Evolutionary conservation across 2,113 vertebrate genomes (phyloP).

Genomic region (Tyrannus savana): DNA sequence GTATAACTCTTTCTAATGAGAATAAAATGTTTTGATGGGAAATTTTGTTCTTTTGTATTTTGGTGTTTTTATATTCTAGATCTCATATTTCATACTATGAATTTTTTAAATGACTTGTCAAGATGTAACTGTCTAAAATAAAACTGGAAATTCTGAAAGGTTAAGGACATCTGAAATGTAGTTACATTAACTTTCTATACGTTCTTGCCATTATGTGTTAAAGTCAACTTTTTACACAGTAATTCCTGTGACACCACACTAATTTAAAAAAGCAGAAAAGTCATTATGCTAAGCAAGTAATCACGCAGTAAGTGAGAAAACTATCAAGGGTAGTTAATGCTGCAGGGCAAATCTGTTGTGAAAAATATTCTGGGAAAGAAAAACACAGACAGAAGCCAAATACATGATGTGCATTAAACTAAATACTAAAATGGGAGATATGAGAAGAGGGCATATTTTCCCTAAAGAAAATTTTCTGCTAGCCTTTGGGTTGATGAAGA

Average conservation of each 20-base stretch:
- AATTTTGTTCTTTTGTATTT: background rate
- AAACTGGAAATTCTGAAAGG: background rate
- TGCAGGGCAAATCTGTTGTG: slow-evolving; percentile 52
- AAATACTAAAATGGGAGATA: slow-evolving; percentile 34
- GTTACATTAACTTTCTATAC: background rate
- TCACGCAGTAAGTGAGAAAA: slow-evolving; percentile 37
- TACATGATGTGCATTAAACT: slow-evolving; percentile 34
- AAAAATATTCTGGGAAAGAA: slow-evolving; percentile 43
- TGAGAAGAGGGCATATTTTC: background rate
- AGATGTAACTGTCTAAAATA: background rate
- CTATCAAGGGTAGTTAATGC: slow-evolving; percentile 43
- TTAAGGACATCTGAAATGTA: background rate
- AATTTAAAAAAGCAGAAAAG: slow-evolving; percentile 12
- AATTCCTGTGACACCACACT: slow-evolving; percentile 2
- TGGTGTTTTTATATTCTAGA: background rate
- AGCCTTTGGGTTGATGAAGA: background rate
- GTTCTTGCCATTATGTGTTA: background rate
- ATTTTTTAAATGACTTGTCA: background rate
- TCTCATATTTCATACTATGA: background rate
- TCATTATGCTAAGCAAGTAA: slow-evolving; percentile 49
- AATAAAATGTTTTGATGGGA: background rate
- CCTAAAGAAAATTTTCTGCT: slow-evolving; percentile 10
- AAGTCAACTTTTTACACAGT: background rate
- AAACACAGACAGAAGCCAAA: slow-evolving; percentile 45
- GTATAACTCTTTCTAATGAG: background rate